Conservation (phyloP, 2,888 invertebrate species). For the Dryobota labecula region DNA sequence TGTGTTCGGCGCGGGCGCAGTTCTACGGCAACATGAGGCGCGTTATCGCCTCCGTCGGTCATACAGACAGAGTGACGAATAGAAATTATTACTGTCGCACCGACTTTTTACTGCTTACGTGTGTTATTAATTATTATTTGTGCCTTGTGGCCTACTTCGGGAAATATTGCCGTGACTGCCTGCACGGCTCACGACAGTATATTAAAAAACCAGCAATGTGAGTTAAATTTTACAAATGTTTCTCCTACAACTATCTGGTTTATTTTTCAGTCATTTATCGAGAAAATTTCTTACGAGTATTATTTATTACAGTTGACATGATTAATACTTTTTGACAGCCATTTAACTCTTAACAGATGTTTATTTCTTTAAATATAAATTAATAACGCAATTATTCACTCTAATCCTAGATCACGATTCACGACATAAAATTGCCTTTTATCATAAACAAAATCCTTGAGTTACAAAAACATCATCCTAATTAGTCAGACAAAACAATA, state of each 20-base stretch:
- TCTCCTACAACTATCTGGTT: conserved; percentile 27
- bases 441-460: conserved; percentile 62
- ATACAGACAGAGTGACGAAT: conserved; percentile 81
- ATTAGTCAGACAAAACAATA: conserved; percentile 88
- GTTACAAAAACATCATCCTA: conserved; percentile 77
- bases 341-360: conserved; percentile 38
- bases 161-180: conserved; percentile 62
- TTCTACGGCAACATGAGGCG: conserved; percentile 82
- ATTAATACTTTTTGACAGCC: conserved; percentile 46
- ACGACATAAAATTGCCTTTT: conserved; percentile 37
- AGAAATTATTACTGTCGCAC: conserved; percentile 80
- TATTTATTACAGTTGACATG: conserved; percentile 37
- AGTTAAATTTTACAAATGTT: conserved; percentile 59
- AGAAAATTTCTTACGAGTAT: conserved; percentile 39
- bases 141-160: conserved; percentile 71
- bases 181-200: conserved; percentile 53
- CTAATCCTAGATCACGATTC: conserved; percentile 51
- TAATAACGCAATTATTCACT: conserved; percentile 53
- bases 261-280: conserved; percentile 30
- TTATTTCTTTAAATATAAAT: conserved; percentile 33
- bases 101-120: conserved; percentile 78
- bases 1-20: conserved; percentile 72
- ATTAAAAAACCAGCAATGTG: conserved; percentile 57
- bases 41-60: conserved; percentile 85
- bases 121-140: conserved; percentile 75